These are phyloP conservation scores for Chaetodon auriga DNA, from an alignment of 2,113 vertebrate species.

Conservation along the genomic window DNA sequence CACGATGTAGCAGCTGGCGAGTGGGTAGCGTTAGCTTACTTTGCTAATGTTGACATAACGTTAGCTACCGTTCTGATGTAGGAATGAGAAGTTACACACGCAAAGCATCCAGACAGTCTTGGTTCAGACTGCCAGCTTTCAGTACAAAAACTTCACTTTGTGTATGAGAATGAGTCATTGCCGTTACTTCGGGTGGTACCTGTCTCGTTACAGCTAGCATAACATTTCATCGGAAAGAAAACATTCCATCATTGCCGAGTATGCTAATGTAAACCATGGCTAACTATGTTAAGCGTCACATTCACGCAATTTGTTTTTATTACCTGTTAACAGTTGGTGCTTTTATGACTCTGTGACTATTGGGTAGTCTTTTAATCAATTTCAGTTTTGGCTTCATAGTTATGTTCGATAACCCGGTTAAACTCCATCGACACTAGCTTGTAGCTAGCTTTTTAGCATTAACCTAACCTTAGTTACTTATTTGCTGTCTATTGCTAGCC, in stretches of 20 bases:
- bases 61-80: constrained; percentile 1
- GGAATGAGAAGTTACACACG: constrained; percentile 16
- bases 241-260: constrained; percentile 67
- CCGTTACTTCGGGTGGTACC: neutral
- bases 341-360: neutral
- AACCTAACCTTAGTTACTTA: constrained; percentile 52
- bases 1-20: constrained; percentile 52
- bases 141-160: accelerated
- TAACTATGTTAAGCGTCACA: constrained; percentile 3
- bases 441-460: neutral
- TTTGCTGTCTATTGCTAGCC: constrained; percentile 46
- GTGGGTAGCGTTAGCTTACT: constrained; percentile 52
- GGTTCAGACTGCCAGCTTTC: neutral
- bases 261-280: constrained; percentile 61
- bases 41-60: constrained; percentile 63
- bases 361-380: neutral
- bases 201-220: constrained; percentile 16
- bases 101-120: neutral
- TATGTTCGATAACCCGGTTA: constrained; percentile 2
- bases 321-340: neutral
- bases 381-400: neutral
- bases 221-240: constrained; percentile 46
- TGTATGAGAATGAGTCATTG: neutral
- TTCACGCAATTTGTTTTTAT: neutral
- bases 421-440: constrained; percentile 18